Conservation (phyloP, 2,888 invertebrate species). For the Acheta domesticus region DNA sequence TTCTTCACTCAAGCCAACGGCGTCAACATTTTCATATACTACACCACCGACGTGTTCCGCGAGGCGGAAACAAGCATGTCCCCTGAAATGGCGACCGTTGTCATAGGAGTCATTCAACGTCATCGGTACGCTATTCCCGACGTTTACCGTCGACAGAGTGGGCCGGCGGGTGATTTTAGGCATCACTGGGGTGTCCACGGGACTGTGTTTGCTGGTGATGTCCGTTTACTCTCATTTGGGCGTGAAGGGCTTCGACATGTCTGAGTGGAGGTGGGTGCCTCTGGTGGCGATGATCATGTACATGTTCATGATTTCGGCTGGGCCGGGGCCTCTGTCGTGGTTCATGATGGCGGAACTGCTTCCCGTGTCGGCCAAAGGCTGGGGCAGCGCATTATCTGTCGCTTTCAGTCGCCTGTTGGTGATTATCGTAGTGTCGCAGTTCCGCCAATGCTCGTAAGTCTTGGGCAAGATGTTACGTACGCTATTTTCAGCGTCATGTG, state of each 20-base stretch:
- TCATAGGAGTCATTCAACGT: background rate
- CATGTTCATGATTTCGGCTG: constrained; percentile 65
- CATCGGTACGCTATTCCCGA: background rate
- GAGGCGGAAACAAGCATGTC: background rate
- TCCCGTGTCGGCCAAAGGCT: constrained; percentile 65
- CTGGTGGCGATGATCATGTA: constrained; percentile 61
- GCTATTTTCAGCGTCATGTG: constrained; percentile 28
- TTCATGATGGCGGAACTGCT: constrained; percentile 73
- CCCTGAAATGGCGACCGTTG: background rate
- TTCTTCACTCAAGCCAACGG: background rate
- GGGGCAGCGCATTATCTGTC: constrained; percentile 71
- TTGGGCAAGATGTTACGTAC: constrained; percentile 27
- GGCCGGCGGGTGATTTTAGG: background rate
- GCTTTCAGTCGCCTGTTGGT: constrained; percentile 72
- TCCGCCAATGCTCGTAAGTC: constrained; percentile 40
- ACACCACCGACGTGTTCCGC: background rate
- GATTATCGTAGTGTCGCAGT: constrained; percentile 60
- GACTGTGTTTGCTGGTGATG: background rate
- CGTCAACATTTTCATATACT: background rate
- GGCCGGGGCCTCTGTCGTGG: constrained; percentile 80
- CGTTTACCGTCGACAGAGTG: background rate
- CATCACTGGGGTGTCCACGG: background rate
- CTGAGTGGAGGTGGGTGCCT: constrained; percentile 60
- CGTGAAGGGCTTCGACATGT: background rate
- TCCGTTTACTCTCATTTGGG: background rate